A percentile compares a stretch with the other conserved stretches of the same genome.
Conservation (phyloP, 2,797 vertebrate genomes). For the Darevskia nairensis region DNA sequence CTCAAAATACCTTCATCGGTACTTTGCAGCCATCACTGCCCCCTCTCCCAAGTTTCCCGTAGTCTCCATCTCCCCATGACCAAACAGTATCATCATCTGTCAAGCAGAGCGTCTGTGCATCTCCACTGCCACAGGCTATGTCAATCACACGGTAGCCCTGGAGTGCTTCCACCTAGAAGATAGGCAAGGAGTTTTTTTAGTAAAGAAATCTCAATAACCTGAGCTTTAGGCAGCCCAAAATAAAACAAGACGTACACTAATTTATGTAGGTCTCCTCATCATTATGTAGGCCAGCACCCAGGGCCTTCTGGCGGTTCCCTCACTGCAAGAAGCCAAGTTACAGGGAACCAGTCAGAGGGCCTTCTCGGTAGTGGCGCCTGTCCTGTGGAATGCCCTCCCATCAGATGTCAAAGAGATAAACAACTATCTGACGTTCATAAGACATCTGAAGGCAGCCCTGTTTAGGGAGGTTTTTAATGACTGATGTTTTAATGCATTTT, state of each 20-base stretch:
- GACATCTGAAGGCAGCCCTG: no score
- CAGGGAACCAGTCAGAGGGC: no score
- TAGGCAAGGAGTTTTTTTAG: constrained; percentile 8
- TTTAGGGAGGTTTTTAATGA: no score
- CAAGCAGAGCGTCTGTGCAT: constrained; percentile 96
- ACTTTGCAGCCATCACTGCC: constrained; percentile 99
- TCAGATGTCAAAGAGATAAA: no score
- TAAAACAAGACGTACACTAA: background rate
- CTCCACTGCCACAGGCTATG: constrained; percentile 96
- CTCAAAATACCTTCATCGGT: constrained; percentile 92
- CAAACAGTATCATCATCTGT: constrained; percentile 98
- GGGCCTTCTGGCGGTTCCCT: no score
- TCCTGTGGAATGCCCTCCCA: no score
- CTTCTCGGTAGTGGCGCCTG: no score
- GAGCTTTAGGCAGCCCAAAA: constrained; percentile 9
- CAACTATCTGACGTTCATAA: no score
- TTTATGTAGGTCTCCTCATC: background rate
- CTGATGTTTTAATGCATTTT: no score
- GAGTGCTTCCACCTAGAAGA: constrained; percentile 92
- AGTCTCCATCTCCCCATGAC: constrained; percentile 99
- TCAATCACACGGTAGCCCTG: constrained; percentile 97
- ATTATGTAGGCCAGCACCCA: no score
- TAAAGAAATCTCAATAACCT: background rate
- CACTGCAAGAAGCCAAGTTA: no score
- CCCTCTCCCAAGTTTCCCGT: constrained; percentile 95